Percentiles rank a stretch among this genome's conserved stretches.
Evolutionary conservation across 1,140 invertebrate genomes (phyloP).

Genomic region (Dendrolimus kikuchii): DNA sequence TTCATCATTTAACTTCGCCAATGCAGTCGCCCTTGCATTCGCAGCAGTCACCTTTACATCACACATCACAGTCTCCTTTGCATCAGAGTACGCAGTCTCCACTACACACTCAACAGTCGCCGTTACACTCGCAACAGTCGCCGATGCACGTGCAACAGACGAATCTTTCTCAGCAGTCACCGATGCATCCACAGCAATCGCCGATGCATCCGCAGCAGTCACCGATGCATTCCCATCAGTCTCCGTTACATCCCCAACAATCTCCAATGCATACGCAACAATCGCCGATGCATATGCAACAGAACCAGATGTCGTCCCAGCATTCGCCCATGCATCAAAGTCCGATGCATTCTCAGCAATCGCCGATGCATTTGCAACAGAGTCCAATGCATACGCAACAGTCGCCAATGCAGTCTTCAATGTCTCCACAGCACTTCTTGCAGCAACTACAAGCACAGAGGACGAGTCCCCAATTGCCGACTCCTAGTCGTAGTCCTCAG

Average conservation of each 20-base stretch:
- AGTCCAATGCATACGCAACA: constrained; percentile 72
- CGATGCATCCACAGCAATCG: constrained; percentile 47
- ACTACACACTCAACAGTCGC: constrained; percentile 50
- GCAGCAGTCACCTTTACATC: constrained; percentile 56
- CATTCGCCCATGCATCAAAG: constrained; percentile 33
- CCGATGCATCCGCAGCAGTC: constrained; percentile 52
- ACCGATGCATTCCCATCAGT: constrained; percentile 63
- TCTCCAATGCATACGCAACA: constrained; percentile 54
- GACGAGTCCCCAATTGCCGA: constrained; percentile 62
- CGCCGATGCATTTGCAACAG: constrained; percentile 64
- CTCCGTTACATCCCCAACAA: constrained; percentile 62
- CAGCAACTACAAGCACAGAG: constrained; percentile 62
- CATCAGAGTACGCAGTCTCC: constrained; percentile 43
- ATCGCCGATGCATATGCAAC: constrained; percentile 18
- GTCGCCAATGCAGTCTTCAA: constrained; percentile 67
- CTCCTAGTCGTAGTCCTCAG: constrained; percentile 67
- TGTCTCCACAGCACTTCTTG: constrained; percentile 62
- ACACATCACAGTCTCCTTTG: constrained; percentile 47
- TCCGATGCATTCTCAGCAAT: constrained; percentile 50
- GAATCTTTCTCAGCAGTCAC: constrained; percentile 21
- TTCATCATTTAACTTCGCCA: constrained; percentile 52
- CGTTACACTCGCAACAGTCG: constrained; percentile 55
- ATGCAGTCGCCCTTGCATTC: constrained; percentile 62
- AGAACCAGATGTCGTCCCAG: constrained; percentile 44
- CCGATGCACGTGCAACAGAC: constrained; percentile 58